Conservation (phyloP, 2,888 invertebrate species). For the Drosophila stalkeri region DNA sequence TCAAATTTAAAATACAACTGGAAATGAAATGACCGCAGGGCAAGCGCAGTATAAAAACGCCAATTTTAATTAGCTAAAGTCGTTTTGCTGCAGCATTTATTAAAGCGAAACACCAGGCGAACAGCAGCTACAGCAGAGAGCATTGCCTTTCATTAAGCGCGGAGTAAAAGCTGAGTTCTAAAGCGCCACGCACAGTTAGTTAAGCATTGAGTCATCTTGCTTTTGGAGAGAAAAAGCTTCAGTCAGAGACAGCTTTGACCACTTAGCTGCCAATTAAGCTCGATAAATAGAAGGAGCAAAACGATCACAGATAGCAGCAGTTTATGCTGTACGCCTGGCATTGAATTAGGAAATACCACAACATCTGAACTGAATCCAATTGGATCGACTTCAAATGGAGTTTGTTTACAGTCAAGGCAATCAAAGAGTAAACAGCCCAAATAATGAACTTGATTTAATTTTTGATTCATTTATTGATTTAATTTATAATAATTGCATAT, state of each 20-base stretch:
- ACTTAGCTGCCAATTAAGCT: not conserved
- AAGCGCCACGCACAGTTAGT: not conserved
- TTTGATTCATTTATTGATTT: conserved; percentile 48
- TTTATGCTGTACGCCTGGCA: not conserved
- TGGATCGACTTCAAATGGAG: not conserved
- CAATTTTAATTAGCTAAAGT: not conserved
- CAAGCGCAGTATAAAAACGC: not conserved
- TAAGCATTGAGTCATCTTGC: not conserved
- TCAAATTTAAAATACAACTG: not conserved
- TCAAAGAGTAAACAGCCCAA: not conserved
- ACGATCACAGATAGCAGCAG: not conserved
- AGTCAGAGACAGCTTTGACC: not conserved
- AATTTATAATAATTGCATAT: conserved; percentile 50
- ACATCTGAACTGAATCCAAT: not conserved
- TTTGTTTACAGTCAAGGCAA: not conserved
- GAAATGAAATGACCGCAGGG: conserved; percentile 3
- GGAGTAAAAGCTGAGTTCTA: conserved; percentile 2
- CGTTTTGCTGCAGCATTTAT: conserved; percentile 2
- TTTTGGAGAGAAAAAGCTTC: not conserved
- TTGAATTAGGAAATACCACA: not conserved
- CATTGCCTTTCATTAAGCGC: not conserved
- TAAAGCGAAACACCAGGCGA: not conserved
- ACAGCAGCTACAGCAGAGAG: not conserved
- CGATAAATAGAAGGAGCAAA: not conserved
- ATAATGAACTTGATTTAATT: not conserved